Evolutionary conservation across 2,113 vertebrate species (phyloP).

Genomic region (Phasianus colchicus): DNA sequence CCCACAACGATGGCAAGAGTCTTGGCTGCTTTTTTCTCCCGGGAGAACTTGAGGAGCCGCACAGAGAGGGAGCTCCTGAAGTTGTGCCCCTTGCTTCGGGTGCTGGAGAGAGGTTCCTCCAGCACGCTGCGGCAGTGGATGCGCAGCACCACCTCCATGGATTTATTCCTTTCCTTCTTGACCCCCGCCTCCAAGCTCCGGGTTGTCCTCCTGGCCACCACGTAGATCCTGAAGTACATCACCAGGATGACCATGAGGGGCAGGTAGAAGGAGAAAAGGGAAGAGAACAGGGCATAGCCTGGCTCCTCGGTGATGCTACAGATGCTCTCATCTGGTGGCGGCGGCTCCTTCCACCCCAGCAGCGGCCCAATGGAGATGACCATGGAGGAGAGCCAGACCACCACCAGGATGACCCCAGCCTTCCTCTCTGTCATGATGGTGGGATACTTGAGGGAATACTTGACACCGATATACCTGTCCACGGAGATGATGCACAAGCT

Average conservation of each 20-base stretch:
- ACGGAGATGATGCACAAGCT: slow-evolving; percentile 97
- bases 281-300: slow-evolving; percentile 96
- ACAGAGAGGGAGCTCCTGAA: slow-evolving; percentile 94
- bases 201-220: slow-evolving; percentile 95
- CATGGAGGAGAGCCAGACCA: slow-evolving; percentile 92
- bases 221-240: slow-evolving; percentile 97
- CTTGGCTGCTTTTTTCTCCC: slow-evolving; percentile 98
- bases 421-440: slow-evolving; percentile 95
- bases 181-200: slow-evolving; percentile 94
- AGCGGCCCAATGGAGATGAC: slow-evolving; percentile 96
- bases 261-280: slow-evolving; percentile 96
- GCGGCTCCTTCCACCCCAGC: slow-evolving; percentile 96
- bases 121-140: slow-evolving; percentile 89
- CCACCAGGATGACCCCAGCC: slow-evolving; percentile 87
- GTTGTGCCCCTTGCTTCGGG: slow-evolving; percentile 86
- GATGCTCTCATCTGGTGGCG: slow-evolving; percentile 88
- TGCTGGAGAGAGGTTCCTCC: slow-evolving; percentile 81
- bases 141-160: slow-evolving; percentile 92
- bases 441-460: slow-evolving; percentile 96
- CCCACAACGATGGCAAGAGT: slow-evolving; percentile 98
- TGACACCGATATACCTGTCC: slow-evolving; percentile 96
- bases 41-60: slow-evolving; percentile 95
- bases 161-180: slow-evolving; percentile 92
- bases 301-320: slow-evolving; percentile 96
- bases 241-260: slow-evolving; percentile 94